phyloP scores from a whole-genome alignment of 2,888 invertebrate genomes.

The Nomada lathburiana region DNA sequence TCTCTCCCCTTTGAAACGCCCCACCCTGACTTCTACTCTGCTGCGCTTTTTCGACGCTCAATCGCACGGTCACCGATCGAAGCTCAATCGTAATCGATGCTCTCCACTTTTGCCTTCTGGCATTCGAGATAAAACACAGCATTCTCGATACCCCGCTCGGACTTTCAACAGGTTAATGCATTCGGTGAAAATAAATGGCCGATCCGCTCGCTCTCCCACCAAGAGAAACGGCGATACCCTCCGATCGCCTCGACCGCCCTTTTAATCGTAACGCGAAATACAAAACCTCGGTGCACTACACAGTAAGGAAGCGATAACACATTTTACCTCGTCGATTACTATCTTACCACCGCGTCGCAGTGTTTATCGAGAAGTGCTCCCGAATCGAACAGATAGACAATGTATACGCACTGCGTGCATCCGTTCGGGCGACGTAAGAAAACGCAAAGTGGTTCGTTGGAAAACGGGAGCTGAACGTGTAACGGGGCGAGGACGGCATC shows the following conservation, averaged over 20 bases:
- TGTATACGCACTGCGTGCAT: too few species aligned
- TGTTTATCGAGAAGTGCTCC: too few species aligned
- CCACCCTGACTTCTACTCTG: constrained; percentile 52
- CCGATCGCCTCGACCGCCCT: background rate
- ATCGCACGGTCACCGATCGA: constrained; percentile 51
- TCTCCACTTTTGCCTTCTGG: constrained; percentile 40
- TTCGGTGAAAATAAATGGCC: constrained; percentile 28
- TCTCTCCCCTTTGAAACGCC: constrained; percentile 58
- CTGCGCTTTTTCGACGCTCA: constrained; percentile 57
- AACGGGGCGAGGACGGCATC: constrained; percentile 15
- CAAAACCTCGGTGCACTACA: too few species aligned
- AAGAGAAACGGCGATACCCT: background rate
- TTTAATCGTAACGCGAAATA: background rate
- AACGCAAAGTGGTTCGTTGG: background rate
- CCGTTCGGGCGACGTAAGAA: background rate
- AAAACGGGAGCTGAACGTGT: constrained; percentile 16
- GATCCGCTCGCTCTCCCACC: background rate
- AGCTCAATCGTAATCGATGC: constrained; percentile 56
- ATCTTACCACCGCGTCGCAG: too few species aligned
- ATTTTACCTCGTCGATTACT: too few species aligned
- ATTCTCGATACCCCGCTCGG: constrained; percentile 5
- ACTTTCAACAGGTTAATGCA: constrained; percentile 48
- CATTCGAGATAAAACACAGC: constrained; percentile 38
- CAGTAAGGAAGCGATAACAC: background rate
- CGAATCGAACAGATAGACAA: too few species aligned